Base-by-base conservation (phyloP, 2,888 invertebrate genomes). In the Flexamia atlantica region DNA sequence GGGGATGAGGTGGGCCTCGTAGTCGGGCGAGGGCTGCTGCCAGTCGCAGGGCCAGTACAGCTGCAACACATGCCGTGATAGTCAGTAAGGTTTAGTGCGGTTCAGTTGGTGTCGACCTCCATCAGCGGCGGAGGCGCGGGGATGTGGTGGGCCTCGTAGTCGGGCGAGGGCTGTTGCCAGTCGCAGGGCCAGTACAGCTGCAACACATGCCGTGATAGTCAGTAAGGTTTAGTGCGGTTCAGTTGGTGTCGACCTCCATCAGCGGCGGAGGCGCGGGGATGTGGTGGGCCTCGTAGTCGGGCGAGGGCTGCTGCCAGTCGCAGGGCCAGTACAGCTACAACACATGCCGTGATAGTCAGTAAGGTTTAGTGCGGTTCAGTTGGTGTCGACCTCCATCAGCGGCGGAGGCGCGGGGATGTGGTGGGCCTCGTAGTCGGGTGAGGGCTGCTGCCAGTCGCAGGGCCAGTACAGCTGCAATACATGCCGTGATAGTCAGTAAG, bases 111-210 rank as follows among this genome's bases (percentile, higher is more conserved):
- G 53, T 53, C 53, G 53, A 53, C 23, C n/a, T 53, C 60, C 60
- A 60, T 28, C 12, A 60, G 23, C 1, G 60, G 60, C 9, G 68
- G 68, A 10, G 30, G 30, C 30, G 30, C 5, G 4, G 30, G 68
- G 36, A 68, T 68, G 20, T 68, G 68, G 20, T 68, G 68, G 17
- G 30, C 28, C 2, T 80, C 80, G 36, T 80, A 80, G 57, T 50
- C 53, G 25, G 80, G 32, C 12, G 57, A 57, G n/a, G 57, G 20
- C 20, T 80, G 50, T 32, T 80, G 80, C 80, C 80, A 80, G 36
- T 80, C 80, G 30, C 80, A 80, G 4, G 80, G 80, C 80, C 80
- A 80, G 36, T 80, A 80, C 50, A 80, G 57, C 80, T 80, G 57
- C 68, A 53, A 53, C 14, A 68, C n/a, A 40, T 7, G 40, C 0